phyloP scores from a whole-genome alignment of 2,113 vertebrate species.

The Syrrhaptes paradoxus region DNA sequence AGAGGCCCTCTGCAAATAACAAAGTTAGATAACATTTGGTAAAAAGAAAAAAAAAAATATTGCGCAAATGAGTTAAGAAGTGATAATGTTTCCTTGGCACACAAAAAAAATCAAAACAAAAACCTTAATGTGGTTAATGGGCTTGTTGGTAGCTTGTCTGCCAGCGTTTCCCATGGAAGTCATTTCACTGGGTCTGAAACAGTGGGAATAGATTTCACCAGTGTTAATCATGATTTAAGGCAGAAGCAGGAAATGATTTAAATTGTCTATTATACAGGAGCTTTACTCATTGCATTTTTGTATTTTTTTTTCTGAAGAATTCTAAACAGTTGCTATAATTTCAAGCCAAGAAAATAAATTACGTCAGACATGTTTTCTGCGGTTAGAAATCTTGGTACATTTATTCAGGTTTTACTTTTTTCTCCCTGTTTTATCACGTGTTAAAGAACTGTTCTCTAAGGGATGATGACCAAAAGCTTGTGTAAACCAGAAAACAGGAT shows the following conservation, averaged over 20 bases:
- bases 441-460: background rate
- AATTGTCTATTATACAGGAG: constrained; percentile 4
- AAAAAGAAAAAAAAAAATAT: background rate
- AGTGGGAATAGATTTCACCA: constrained; percentile 12
- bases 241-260: constrained; percentile 33
- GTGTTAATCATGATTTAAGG: constrained; percentile 42
- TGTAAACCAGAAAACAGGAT: background rate
- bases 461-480: background rate
- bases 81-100: background rate
- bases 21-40: background rate
- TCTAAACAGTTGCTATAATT: constrained; percentile 23
- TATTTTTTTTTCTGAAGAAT: background rate
- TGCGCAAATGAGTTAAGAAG: constrained; percentile 8
- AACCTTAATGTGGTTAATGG: background rate
- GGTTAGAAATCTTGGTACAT: background rate
- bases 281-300: constrained; percentile 33
- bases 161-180: background rate
- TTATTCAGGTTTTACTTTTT: background rate
- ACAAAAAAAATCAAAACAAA: background rate
- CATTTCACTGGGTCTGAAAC: background rate
- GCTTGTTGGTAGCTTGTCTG: background rate
- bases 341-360: constrained; percentile 28
- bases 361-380: background rate
- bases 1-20: background rate
- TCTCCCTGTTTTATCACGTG: background rate